phyloP scores from a whole-genome alignment of 2,113 vertebrate species.

The Calonectris borealis region DNA sequence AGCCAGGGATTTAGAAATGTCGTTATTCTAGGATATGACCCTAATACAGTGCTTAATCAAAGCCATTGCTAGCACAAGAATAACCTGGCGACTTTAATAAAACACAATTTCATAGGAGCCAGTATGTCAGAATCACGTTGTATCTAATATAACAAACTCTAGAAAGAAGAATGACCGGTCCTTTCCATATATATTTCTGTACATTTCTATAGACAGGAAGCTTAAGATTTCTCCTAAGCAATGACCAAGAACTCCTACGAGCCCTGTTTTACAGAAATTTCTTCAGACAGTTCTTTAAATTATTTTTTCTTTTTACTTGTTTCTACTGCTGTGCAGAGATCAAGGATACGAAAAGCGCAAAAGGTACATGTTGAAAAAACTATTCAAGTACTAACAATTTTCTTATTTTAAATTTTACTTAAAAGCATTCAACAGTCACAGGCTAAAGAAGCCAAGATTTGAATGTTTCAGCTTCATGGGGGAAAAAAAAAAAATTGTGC shows the following conservation, averaged over 20 bases:
- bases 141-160: constrained; percentile 42
- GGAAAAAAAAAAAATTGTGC: not conserved
- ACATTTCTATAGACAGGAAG: not conserved
- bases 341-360: not conserved
- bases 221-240: not conserved
- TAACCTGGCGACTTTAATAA: constrained; percentile 72
- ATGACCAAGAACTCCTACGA: not conserved
- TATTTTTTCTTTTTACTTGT: not conserved
- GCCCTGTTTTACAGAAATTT: not conserved
- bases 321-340: not conserved
- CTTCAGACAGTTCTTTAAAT: too few species aligned
- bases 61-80: constrained; percentile 56
- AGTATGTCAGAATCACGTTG: constrained; percentile 34
- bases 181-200: not conserved
- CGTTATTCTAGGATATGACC: constrained; percentile 74
- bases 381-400: not conserved
- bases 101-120: constrained; percentile 58
- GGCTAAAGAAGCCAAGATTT: not conserved
- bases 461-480: not conserved
- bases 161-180: not conserved
- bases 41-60: constrained; percentile 77
- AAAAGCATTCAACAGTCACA: not conserved
- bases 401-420: not conserved
- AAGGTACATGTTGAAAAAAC: not conserved
- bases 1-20: constrained; percentile 70